These are phyloP conservation scores for Mythimna albipuncta DNA, from an alignment of 2,888 invertebrate species.

Conservation along the genomic window DNA sequence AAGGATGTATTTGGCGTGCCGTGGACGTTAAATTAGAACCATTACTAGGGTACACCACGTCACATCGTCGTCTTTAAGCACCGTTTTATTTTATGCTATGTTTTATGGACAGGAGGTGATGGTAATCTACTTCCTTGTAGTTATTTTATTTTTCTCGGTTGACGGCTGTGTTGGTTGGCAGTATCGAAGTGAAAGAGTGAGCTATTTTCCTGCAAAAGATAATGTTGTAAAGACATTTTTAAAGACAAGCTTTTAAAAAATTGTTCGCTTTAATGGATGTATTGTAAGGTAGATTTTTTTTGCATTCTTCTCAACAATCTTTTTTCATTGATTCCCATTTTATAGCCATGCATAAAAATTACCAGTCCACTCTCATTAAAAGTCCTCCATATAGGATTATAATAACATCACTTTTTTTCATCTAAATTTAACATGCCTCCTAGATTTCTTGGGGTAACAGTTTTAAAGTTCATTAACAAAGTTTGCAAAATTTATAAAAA, in stretches of 20 bases:
- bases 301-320: no score
- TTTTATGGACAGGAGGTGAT: conserved; percentile 9
- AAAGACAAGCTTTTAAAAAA: no score
- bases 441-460: no score
- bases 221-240: no score
- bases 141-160: neutral
- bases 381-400: no score
- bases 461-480: neutral
- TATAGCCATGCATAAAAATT: no score
- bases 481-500: neutral
- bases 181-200: neutral
- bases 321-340: no score
- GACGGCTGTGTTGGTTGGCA: neutral
- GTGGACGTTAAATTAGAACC: conserved; percentile 66
- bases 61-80: conserved; percentile 1
- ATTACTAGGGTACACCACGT: conserved; percentile 44
- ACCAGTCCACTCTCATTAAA: no score
- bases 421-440: no score
- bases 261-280: no score
- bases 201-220: neutral
- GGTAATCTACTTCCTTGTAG: neutral
- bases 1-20: conserved; percentile 50
- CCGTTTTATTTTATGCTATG: conserved; percentile 22
- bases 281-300: no score
- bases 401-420: no score